phyloP scores from a whole-genome alignment of 2,113 vertebrate species.

The Prochilodus magdalenae region DNA sequence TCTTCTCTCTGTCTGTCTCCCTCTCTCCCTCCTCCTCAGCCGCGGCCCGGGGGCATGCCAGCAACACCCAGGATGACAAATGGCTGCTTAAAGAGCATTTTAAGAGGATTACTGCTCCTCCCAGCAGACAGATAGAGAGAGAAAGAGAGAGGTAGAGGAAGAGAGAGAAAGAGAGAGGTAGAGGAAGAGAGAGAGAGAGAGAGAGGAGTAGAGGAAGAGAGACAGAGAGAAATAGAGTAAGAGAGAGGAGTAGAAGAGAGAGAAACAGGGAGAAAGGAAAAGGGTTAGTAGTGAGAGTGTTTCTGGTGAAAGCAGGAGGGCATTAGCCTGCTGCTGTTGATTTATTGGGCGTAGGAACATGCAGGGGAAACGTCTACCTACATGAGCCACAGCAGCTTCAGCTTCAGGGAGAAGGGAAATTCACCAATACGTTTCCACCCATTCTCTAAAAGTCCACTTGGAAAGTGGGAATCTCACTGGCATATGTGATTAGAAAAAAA shows the following conservation, averaged over 20 bases:
- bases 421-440: neutral
- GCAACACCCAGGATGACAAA: slow-evolving; percentile 64
- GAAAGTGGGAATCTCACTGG: neutral
- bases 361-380: slow-evolving; percentile 61
- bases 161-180: slow-evolving; percentile 1
- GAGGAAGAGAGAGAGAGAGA: too few species aligned
- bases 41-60: slow-evolving; percentile 12
- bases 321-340: slow-evolving; percentile 60
- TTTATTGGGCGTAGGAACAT: slow-evolving; percentile 65
- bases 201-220: neutral
- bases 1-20: slow-evolving; percentile 6
- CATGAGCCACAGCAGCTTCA: slow-evolving; percentile 24
- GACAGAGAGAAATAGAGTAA: neutral
- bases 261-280: slow-evolving; percentile 10
- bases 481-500: neutral
- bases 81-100: slow-evolving; percentile 68
- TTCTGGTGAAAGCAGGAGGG: slow-evolving; percentile 46
- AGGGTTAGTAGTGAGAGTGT: neutral
- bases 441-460: neutral
- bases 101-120: slow-evolving; percentile 66
- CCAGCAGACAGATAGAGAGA: slow-evolving; percentile 16
- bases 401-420: neutral
- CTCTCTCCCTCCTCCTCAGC: slow-evolving; percentile 3
- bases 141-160: slow-evolving; percentile 38
- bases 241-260: neutral